Conservation (phyloP, 2,888 invertebrate genomes). For the Morpho helenor region DNA sequence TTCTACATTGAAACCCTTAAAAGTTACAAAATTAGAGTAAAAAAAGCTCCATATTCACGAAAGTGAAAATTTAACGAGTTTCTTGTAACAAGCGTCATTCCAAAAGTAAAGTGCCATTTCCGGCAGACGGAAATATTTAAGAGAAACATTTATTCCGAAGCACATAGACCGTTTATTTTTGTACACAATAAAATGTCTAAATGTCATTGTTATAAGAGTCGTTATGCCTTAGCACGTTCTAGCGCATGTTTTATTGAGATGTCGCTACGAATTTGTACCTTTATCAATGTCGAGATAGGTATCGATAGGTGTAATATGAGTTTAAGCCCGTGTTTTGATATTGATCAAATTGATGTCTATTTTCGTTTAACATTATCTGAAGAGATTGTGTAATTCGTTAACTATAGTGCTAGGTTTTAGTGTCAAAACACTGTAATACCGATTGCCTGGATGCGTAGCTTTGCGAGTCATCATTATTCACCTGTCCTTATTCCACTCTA, state of each 20-base stretch:
- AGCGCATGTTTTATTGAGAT: not conserved
- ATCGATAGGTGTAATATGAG: constrained; percentile 15
- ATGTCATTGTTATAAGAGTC: not conserved
- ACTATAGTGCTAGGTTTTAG: not conserved
- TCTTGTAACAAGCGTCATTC: not conserved
- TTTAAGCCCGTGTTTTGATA: constrained; percentile 19
- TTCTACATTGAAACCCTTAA: no score
- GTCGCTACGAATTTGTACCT: constrained; percentile 7
- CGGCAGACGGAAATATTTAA: not conserved
- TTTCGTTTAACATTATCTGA: not conserved
- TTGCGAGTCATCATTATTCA: no score
- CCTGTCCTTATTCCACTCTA: no score
- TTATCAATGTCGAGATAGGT: constrained; percentile 7
- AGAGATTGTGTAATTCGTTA: constrained; percentile 1
- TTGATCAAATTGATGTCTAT: constrained; percentile 5
- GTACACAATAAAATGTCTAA: not conserved
- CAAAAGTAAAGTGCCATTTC: not conserved
- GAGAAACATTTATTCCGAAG: not conserved
- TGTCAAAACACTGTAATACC: not conserved
- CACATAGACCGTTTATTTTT: not conserved
- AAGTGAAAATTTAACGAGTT: not conserved
- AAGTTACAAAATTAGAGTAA: not conserved
- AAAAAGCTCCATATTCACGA: not conserved
- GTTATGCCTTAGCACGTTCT: not conserved
- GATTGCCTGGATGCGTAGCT: no score